These are phyloP conservation scores for Ataeniobius toweri DNA, from an alignment of 2,797 vertebrate species.

Conservation along the genomic window DNA sequence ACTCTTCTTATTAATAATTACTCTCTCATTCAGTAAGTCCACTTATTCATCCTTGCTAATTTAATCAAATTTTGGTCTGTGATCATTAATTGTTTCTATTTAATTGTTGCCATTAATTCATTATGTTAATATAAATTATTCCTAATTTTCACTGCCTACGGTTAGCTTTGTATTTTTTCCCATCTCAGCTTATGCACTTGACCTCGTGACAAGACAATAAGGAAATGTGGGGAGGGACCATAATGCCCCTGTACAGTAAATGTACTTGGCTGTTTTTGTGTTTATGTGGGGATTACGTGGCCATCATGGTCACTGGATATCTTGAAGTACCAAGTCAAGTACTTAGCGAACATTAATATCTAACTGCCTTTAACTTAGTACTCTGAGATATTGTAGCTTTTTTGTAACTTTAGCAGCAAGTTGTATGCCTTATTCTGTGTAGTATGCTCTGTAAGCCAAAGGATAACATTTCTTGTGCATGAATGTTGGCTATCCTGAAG, in stretches of 20 bases:
- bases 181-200: slow-evolving; percentile 48
- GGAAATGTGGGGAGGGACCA: slow-evolving; percentile 44
- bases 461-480: slow-evolving; percentile 85
- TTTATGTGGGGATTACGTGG: slow-evolving; percentile 37
- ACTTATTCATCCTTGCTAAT: slow-evolving; percentile 49
- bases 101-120: slow-evolving; percentile 54
- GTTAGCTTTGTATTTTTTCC: slow-evolving; percentile 44
- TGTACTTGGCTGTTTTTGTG: slow-evolving; percentile 51
- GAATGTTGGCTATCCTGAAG: slow-evolving; percentile 80
- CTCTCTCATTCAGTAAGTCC: slow-evolving; percentile 25
- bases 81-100: slow-evolving; percentile 60
- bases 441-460: slow-evolving; percentile 78
- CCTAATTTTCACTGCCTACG: slow-evolving; percentile 49
- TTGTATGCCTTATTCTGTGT: slow-evolving; percentile 83
- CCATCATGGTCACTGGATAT: slow-evolving; percentile 41
- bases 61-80: slow-evolving; percentile 53
- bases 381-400: slow-evolving; percentile 47
- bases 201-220: slow-evolving; percentile 57
- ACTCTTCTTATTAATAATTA: slow-evolving; percentile 41
- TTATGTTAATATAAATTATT: slow-evolving; percentile 52
- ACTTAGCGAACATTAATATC: slow-evolving; percentile 22
- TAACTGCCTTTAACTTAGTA: slow-evolving; percentile 51
- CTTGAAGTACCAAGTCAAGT: slow-evolving; percentile 42
- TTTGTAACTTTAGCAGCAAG: slow-evolving; percentile 78
- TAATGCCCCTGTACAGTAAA: slow-evolving; percentile 58